Evolutionary conservation across 2,797 vertebrate genomes (phyloP).

Genomic region (Enteromius unitaeniatus): DNA sequence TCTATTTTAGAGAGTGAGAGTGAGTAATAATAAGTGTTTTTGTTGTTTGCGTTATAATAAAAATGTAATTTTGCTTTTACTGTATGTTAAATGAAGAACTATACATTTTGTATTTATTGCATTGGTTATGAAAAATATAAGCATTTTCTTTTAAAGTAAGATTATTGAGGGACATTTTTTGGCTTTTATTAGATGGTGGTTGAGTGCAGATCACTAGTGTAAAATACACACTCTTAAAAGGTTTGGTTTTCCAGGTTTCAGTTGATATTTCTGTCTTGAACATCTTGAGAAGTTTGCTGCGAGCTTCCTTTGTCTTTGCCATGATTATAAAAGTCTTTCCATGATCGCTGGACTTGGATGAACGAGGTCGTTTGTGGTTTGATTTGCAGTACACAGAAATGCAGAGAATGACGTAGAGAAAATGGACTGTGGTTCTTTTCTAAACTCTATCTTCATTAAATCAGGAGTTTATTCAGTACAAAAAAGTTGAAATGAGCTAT

Average conservation of each 20-base stretch:
- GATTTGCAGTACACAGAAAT: constrained; percentile 54
- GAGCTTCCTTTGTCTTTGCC: constrained; percentile 19
- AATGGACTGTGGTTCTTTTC: constrained; percentile 42
- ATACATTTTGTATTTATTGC: constrained; percentile 59
- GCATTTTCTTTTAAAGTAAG: constrained; percentile 42
- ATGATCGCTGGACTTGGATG: not conserved
- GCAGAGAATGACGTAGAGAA: constrained; percentile 31
- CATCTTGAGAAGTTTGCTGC: constrained; percentile 15
- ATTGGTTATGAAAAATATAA: constrained; percentile 7
- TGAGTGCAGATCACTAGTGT: constrained; percentile 39
- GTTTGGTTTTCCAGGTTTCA: not conserved
- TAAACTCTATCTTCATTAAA: constrained; percentile 30
- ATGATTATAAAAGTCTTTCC: constrained; percentile 44
- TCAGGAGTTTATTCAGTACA: constrained; percentile 30
- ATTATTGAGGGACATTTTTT: constrained; percentile 3
- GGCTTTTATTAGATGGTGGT: not conserved
- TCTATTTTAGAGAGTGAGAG: constrained; percentile 19
- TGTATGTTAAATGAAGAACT: constrained; percentile 14
- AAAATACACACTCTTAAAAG: not conserved
- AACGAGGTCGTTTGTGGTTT: constrained; percentile 30
- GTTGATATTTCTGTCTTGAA: not conserved
- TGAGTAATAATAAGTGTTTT: constrained; percentile 8
- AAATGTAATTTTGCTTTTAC: constrained; percentile 27
- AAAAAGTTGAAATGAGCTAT: constrained; percentile 26
- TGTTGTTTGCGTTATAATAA: constrained; percentile 45